Percentiles rank a stretch among this genome's conserved stretches.
Evolutionary conservation across 37 sponge, comb jelly and placozoan genomes (phyloP).

Genomic region (Ianthella basta): DNA sequence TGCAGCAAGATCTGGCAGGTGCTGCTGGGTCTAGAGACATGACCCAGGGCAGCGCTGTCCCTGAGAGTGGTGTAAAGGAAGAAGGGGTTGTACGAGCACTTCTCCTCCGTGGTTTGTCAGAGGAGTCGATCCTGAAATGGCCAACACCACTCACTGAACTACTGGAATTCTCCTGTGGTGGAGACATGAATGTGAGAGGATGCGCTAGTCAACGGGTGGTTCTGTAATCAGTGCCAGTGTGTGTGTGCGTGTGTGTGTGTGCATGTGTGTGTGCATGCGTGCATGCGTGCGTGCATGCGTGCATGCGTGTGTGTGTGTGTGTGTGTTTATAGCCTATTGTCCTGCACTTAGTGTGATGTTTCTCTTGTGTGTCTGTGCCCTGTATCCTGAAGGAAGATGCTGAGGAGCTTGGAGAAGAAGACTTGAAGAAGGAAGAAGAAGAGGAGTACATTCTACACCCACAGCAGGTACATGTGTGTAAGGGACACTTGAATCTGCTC

Average conservation of each 20-base stretch:
- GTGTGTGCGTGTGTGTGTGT: no score
- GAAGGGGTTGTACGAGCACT: not conserved
- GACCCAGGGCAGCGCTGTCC: no score
- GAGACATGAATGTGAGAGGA: not conserved
- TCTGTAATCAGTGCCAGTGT: no score
- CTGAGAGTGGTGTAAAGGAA: not conserved
- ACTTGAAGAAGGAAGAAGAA: constrained; percentile 4
- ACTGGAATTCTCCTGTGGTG: not conserved
- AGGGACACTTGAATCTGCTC: not conserved
- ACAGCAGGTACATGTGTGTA: not conserved
- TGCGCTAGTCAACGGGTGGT: no score
- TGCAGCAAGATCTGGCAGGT: no score
- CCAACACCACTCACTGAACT: constrained; percentile 14
- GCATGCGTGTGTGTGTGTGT: not conserved
- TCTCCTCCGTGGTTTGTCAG: not conserved
- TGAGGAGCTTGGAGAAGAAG: constrained; percentile 5
- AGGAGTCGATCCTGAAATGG: not conserved
- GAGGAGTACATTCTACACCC: not conserved
- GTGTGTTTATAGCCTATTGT: not conserved
- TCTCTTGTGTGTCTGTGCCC: not conserved
- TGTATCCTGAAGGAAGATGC: not conserved
- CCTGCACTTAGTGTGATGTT: not conserved
- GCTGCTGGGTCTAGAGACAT: no score
- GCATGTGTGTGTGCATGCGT: no score
- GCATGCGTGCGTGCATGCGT: no score